Conservation (phyloP, 1,140 invertebrate genomes). For the Polyergus mexicanus region DNA sequence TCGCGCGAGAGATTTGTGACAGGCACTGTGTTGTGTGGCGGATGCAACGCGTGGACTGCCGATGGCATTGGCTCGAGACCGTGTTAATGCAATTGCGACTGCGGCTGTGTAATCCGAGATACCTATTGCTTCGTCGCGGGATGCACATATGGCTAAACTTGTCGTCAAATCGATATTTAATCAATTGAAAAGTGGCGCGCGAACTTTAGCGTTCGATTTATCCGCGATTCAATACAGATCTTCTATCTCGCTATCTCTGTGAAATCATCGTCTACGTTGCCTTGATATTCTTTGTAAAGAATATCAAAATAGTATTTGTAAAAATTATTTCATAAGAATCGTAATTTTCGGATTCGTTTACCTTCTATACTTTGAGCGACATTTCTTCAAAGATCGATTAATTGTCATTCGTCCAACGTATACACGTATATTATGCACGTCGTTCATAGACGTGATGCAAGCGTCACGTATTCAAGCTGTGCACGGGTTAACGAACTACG, state of each 20-base stretch:
- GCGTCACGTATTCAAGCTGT: conserved; percentile 19
- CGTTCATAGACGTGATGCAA: not conserved
- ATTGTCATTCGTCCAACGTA: conserved; percentile 19
- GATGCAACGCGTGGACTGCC: conserved; percentile 54
- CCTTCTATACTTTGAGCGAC: not conserved
- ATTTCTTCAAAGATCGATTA: not conserved
- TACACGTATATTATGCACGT: conserved; percentile 21
- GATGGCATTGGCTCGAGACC: conserved; percentile 72
- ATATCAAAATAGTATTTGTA: not conserved
- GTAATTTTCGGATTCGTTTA: not conserved
- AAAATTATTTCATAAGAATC: not conserved
- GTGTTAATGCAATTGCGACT: conserved; percentile 80
- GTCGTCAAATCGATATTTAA: conserved; percentile 57
- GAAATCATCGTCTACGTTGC: not conserved
- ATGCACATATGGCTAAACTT: conserved; percentile 47
- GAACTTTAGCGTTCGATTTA: conserved; percentile 60
- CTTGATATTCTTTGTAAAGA: not conserved
- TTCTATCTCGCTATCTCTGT: not conserved
- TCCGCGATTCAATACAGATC: not conserved
- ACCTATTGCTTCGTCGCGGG: conserved; percentile 70
- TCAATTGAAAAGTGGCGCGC: conserved; percentile 62
- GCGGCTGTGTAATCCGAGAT: conserved; percentile 81
- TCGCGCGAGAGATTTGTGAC: conserved; percentile 66
- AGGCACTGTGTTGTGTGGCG: conserved; percentile 59
- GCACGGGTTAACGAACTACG: conserved; percentile 76